These are phyloP conservation scores for Melanotaenia pygmaea DNA, from an alignment of 2,797 vertebrate genomes.

Conservation along the genomic window DNA sequence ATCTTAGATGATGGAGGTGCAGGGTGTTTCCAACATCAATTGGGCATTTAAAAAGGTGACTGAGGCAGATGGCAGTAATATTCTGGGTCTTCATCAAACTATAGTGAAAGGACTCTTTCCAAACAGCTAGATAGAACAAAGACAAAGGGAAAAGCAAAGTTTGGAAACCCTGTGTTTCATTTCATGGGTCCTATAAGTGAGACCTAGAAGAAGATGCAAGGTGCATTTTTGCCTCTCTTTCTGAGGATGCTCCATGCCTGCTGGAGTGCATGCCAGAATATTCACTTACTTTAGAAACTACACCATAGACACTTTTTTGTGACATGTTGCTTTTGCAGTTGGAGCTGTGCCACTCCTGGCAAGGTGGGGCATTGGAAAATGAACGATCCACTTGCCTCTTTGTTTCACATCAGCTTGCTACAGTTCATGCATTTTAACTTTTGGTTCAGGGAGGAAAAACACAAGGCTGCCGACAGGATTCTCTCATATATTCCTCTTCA, in stretches of 20 bases:
- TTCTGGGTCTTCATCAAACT: conserved; percentile 2
- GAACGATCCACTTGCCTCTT: conserved; percentile 10
- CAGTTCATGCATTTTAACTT: conserved; percentile 46
- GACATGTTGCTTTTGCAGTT: conserved; percentile 18
- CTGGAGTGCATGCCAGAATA: conserved; percentile 24
- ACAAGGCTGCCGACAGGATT: conserved; percentile 57
- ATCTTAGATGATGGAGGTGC: conserved; percentile 4
- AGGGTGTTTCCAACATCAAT: background rate
- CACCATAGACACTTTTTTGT: background rate
- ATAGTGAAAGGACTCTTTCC: background rate
- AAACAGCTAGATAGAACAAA: conserved; percentile 9
- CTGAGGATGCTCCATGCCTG: conserved; percentile 35
- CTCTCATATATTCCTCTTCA: conserved; percentile 71
- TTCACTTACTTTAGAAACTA: conserved; percentile 33
- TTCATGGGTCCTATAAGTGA: conserved; percentile 32
- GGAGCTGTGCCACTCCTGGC: conserved; percentile 27
- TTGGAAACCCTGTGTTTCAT: conserved; percentile 31
- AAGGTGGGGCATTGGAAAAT: conserved; percentile 11
- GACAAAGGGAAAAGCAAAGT: conserved; percentile 32
- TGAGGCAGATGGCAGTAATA: conserved; percentile 8
- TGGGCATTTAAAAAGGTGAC: conserved; percentile 6
- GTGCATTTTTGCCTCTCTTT: conserved; percentile 43
- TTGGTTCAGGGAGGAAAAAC: conserved; percentile 40
- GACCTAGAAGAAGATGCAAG: conserved; percentile 49
- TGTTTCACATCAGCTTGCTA: conserved; percentile 28